Conservation (phyloP, 2,113 vertebrate species). For the Pituophis catenifer region DNA sequence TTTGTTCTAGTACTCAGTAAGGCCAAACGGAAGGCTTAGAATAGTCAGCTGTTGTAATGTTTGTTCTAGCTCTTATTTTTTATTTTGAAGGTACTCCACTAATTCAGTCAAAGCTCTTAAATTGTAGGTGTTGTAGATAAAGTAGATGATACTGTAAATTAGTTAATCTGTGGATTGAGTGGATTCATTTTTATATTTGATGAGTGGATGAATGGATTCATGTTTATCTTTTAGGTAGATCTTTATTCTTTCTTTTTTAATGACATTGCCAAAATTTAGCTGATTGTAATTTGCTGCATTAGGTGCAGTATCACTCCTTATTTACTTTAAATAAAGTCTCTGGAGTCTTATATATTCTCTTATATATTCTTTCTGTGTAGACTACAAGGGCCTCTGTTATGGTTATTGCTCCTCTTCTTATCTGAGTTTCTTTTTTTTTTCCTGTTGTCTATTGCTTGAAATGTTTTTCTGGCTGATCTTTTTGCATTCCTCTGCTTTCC, state of each 20-base stretch:
- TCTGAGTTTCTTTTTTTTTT: not conserved
- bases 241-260: not conserved
- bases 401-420: not conserved
- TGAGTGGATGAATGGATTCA: not conserved
- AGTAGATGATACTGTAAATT: not conserved
- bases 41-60: not conserved
- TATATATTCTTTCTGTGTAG: not conserved
- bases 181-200: not conserved
- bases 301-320: not conserved
- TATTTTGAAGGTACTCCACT: not conserved
- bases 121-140: not conserved
- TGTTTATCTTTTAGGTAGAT: not conserved
- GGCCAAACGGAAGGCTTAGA: not conserved
- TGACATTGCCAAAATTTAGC: not conserved
- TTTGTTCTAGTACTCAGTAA: not conserved
- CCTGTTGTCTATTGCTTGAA: not conserved
- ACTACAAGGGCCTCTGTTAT: not conserved
- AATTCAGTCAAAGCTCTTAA: not conserved
- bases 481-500: not conserved
- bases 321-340: not conserved
- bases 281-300: not conserved
- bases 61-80: not conserved
- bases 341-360: not conserved
- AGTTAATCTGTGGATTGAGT: not conserved
- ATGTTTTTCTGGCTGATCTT: not conserved